Base-by-base conservation (phyloP, 2,113 vertebrate genomes). In the Himantopus leucocephalus region DNA sequence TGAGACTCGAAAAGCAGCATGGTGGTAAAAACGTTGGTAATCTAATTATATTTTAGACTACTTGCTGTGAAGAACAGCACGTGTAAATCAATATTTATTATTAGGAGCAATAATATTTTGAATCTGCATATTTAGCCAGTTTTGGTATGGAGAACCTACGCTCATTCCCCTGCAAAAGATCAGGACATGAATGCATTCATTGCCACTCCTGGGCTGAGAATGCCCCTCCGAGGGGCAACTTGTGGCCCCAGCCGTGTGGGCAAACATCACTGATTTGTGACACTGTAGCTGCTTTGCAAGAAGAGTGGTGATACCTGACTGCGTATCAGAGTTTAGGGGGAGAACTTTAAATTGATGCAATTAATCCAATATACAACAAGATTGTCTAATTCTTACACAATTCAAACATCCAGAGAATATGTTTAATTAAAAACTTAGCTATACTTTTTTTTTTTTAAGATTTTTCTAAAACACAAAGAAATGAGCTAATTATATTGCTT, bases 381-480 rank as follows among this genome's bases (percentile, higher is more conserved):
- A 50, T 92, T 95, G 93, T 85, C 67, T 52, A 92, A 93, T 87
- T 90, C 88, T 93, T 95, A 75, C 75, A 55, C 89, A 94, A 92
- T 96, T 96, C 95, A 97, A 96, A 97, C 68, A 93, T 88, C 94
- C 91, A 97, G 96, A 97, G 94, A 97, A 93, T 97, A 97, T 96
- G 96, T 96, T 98, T 98, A 98, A 98, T 98, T 98, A 98, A 97
- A 97, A 97, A 98, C 92, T 96, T 96, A 91, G 90, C 82, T 96
- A 95, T 86, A 93, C 53, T 50, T 94, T 96, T 95, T 93, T 93
- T 95, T 96, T 84, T 62, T 37, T 10, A 60, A 60, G 22, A 37
- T 24, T 94, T 97, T 64, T 63, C 14, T 39, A 8, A 97, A 97
- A 96, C 37, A 41, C 59, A 91, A 98, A 97, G 90, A 97, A 97